phyloP scores from a whole-genome alignment of 2,888 invertebrate species.

The Acleris sparsana region DNA sequence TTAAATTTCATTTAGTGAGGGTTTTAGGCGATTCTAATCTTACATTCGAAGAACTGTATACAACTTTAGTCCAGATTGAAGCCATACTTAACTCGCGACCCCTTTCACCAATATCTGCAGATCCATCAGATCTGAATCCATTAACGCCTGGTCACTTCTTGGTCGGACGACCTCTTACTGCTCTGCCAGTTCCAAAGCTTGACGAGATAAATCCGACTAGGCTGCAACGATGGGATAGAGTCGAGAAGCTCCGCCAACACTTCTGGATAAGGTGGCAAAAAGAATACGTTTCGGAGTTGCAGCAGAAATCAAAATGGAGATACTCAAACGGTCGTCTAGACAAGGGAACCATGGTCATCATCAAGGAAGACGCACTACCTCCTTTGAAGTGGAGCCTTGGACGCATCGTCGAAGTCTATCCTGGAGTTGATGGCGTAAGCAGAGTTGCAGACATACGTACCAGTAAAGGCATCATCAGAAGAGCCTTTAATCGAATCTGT shows the following conservation, averaged over 20 bases:
- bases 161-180: conserved; percentile 23
- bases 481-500: too few relatives aligned
- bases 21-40: conserved; percentile 20
- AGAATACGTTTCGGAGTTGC: conserved; percentile 32
- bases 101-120: background rate
- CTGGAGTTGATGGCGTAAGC: too few relatives aligned
- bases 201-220: conserved; percentile 7
- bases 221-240: conserved; percentile 14
- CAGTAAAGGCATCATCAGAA: too few relatives aligned
- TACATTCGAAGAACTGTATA: conserved; percentile 23
- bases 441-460: too few relatives aligned
- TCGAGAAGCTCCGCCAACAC: too few relatives aligned
- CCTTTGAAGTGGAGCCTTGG: too few relatives aligned
- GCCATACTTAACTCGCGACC: conserved; percentile 9
- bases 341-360: too few relatives aligned
- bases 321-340: too few relatives aligned
- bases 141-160: conserved; percentile 24
- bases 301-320: conserved; percentile 33
- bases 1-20: conserved; percentile 14
- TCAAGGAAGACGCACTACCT: too few relatives aligned
- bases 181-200: conserved; percentile 17
- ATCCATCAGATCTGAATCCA: conserved; percentile 13
- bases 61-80: conserved; percentile 26
- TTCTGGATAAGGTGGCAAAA: conserved; percentile 3
- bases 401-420: too few relatives aligned